A percentile compares a stretch with the other conserved stretches of the same genome.
phyloP scores from a whole-genome alignment of 2,113 vertebrate species.

The Xenopus laevis region DNA sequence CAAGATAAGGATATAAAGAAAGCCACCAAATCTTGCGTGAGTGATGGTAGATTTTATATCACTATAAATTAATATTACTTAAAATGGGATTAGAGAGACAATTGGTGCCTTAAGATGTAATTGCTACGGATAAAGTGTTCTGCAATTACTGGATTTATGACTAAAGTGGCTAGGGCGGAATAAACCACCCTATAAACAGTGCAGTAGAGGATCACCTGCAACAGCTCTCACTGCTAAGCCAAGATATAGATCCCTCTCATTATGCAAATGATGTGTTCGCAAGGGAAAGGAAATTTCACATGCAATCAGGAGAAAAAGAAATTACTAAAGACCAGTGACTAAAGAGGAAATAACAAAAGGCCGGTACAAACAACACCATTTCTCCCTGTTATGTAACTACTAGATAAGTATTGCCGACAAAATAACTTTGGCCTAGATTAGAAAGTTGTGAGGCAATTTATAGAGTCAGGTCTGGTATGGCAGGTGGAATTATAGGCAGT shows the following conservation, averaged over 20 bases:
- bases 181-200: no score
- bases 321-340: constrained; percentile 22
- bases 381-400: constrained; percentile 18
- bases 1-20: no score
- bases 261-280: constrained; percentile 4
- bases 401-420: constrained; percentile 16
- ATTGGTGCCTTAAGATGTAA: no score
- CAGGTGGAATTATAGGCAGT: neutral
- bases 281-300: neutral
- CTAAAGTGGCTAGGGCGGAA: no score
- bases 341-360: constrained; percentile 18
- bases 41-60: no score
- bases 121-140: no score
- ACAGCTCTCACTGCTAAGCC: neutral
- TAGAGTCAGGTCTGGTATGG: constrained; percentile 6
- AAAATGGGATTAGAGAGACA: no score
- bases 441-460: constrained; percentile 14
- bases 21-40: no score
- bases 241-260: neutral
- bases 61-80: no score
- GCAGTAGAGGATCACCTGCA: neutral
- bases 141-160: no score
- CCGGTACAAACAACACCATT: neutral
- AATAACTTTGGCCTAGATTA: constrained; percentile 32
- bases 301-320: neutral